phyloP scores from a whole-genome alignment of 1,140 invertebrate species.

The Neodiprion pinetum region DNA sequence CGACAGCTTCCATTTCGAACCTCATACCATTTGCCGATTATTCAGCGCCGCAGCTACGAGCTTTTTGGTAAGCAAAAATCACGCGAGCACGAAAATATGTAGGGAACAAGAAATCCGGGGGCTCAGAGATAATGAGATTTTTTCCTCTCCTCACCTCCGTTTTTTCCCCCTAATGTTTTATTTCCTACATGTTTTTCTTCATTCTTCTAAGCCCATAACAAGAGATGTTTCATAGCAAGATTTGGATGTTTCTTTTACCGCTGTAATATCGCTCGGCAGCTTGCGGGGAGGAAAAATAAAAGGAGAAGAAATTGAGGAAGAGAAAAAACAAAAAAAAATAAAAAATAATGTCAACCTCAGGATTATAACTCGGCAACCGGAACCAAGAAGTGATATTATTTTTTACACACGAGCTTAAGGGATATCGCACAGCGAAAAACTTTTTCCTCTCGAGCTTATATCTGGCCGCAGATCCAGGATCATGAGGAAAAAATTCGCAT shows the following conservation, averaged over 20 bases:
- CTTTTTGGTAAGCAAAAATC: background rate
- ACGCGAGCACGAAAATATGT: constrained; percentile 16
- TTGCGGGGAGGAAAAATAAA: too few species aligned
- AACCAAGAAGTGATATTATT: constrained; percentile 12
- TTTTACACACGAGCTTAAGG: background rate
- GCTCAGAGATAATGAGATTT: background rate
- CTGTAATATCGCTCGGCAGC: too few species aligned
- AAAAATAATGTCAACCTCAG: background rate
- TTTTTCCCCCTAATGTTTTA: background rate
- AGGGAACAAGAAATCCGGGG: constrained; percentile 11
- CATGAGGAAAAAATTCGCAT: constrained; percentile 11
- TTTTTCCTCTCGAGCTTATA: constrained; percentile 7
- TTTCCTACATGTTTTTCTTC: background rate
- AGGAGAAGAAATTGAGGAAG: too few species aligned
- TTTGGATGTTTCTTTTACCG: too few species aligned
- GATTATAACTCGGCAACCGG: constrained; percentile 16
- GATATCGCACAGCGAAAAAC: constrained; percentile 11
- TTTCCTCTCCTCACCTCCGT: background rate
- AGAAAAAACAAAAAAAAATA: constrained; percentile 17
- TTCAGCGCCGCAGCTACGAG: too few species aligned
- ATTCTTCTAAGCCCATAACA: background rate
- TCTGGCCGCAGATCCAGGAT: background rate
- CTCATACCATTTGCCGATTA: background rate
- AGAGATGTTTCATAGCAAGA: too few species aligned
- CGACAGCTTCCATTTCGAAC: background rate